Conservation (phyloP, 1,140 invertebrate genomes). For the Drosophila arawakana region DNA sequence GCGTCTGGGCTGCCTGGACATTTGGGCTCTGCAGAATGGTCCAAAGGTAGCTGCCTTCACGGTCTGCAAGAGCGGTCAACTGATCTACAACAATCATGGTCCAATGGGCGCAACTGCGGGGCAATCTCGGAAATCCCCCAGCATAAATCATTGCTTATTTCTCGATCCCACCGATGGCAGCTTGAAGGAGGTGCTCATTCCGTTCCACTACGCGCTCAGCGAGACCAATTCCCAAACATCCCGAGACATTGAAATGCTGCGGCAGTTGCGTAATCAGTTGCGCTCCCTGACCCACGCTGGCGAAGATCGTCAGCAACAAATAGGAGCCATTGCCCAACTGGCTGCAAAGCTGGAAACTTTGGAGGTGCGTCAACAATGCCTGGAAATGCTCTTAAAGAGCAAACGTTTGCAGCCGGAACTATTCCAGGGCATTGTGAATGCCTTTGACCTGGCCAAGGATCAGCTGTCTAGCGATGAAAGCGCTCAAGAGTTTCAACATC, state of each 20-base stretch:
- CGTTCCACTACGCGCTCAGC: conserved; percentile 95
- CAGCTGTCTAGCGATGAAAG: conserved; percentile 11
- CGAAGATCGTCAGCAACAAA: conserved; percentile 21
- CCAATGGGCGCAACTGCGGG: conserved; percentile 85
- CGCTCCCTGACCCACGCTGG: conserved; percentile 85
- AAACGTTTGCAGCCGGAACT: conserved; percentile 72
- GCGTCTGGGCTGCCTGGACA: conserved; percentile 92
- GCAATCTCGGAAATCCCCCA: conserved; percentile 86
- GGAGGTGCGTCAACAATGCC: conserved; percentile 89
- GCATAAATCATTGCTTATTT: conserved; percentile 90
- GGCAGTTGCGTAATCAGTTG: conserved; percentile 90
- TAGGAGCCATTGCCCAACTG: conserved; percentile 84
- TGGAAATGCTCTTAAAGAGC: conserved; percentile 89
- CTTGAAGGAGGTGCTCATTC: conserved; percentile 92
- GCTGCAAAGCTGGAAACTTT: conserved; percentile 90
- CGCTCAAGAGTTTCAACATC: conserved; percentile 44
- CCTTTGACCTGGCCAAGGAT: conserved; percentile 43
- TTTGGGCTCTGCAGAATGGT: conserved; percentile 94
- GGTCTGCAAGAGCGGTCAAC: conserved; percentile 92
- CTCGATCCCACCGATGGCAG: conserved; percentile 91
- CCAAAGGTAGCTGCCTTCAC: conserved; percentile 95
- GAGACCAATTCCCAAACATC: conserved; percentile 94
- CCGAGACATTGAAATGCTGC: conserved; percentile 93
- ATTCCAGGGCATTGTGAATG: conserved; percentile 66
- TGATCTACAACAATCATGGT: conserved; percentile 92